Evolutionary conservation across 2,113 vertebrate species (phyloP).

Genomic region (Rhinogobius similis): DNA sequence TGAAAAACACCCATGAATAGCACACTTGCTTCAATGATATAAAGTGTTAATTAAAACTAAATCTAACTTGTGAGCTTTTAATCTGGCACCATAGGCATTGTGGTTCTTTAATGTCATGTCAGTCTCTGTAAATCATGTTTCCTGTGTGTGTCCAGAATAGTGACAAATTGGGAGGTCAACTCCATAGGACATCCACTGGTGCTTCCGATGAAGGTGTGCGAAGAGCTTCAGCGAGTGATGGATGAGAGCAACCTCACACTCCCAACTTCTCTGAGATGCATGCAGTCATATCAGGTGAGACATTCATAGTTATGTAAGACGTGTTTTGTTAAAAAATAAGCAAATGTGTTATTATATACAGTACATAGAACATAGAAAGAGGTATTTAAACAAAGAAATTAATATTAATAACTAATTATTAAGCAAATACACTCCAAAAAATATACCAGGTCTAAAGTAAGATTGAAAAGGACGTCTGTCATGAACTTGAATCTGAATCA

Average conservation of each 20-base stretch:
- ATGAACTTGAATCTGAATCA: not conserved
- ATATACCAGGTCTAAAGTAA: not conserved
- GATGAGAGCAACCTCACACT: constrained; percentile 79
- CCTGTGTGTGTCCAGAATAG: constrained; percentile 72
- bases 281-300: constrained; percentile 93
- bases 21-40: constrained; percentile 10
- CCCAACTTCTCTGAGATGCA: constrained; percentile 82
- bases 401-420: not conserved
- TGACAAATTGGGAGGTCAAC: constrained; percentile 86
- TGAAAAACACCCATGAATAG: constrained; percentile 5
- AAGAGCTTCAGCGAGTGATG: constrained; percentile 85
- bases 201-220: constrained; percentile 85
- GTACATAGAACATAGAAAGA: too few relatives aligned
- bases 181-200: constrained; percentile 85
- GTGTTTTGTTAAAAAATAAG: not conserved
- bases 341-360: not conserved
- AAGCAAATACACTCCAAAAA: not conserved
- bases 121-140: constrained; percentile 40
- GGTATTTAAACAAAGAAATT: constrained; percentile 1
- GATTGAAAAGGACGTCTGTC: not conserved
- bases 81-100: constrained; percentile 20
- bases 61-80: constrained; percentile 15
- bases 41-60: constrained; percentile 41
- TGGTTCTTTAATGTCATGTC: constrained; percentile 22
- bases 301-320: not conserved